Conservation (phyloP, 2,797 vertebrate genomes). For the Hemitrygon akajei region DNA sequence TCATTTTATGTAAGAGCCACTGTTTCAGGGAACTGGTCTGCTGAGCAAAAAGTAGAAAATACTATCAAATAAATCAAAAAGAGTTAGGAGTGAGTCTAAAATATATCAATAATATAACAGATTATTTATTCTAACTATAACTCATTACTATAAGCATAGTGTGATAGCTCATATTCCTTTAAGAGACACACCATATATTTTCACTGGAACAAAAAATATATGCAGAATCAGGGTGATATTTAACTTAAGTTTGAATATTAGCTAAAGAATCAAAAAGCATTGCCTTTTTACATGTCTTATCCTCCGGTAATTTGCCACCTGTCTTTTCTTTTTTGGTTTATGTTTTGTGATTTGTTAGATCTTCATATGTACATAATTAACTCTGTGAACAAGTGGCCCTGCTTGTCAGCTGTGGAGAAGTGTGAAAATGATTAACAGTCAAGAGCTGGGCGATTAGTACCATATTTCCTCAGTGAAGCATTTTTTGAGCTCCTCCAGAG, state of each 20-base stretch:
- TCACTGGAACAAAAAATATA: neutral
- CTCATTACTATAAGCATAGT: neutral
- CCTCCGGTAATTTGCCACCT: neutral
- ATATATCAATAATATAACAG: neutral
- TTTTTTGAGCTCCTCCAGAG: constrained; percentile 80
- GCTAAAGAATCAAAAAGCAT: neutral
- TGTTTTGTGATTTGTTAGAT: constrained; percentile 52
- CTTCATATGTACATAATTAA: constrained; percentile 78
- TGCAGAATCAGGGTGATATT: neutral
- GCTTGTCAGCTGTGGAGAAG: constrained; percentile 72
- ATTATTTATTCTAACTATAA: neutral
- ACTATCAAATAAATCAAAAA: too few relatives aligned
- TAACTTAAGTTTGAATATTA: neutral
- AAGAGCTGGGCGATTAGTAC: constrained; percentile 76
- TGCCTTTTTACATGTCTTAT: neutral
- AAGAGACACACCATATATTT: neutral
- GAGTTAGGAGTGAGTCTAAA: neutral
- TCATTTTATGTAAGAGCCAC: neutral
- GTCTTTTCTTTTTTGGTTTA: neutral
- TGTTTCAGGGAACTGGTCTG: neutral
- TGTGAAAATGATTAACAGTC: constrained; percentile 93
- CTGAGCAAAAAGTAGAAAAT: neutral
- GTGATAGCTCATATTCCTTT: neutral
- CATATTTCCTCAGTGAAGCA: constrained; percentile 79
- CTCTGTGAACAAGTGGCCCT: constrained; percentile 76